phyloP scores from a whole-genome alignment of 2,888 invertebrate genomes.

The Vesta saturnalis region DNA sequence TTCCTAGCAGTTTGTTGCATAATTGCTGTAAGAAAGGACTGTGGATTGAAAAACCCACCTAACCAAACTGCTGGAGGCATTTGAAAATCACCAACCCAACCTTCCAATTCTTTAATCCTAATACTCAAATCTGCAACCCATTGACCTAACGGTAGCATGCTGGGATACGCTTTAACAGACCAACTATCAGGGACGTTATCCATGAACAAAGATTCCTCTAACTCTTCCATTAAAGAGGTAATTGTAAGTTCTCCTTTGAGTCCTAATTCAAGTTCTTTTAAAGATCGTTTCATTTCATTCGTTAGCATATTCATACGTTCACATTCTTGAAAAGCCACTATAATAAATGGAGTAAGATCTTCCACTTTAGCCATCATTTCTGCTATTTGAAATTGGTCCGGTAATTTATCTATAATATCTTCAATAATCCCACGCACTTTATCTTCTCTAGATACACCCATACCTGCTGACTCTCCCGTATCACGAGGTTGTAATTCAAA shows the following conservation, averaged over 20 bases:
- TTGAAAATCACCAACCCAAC: constrained; percentile 89
- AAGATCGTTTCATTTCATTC: constrained; percentile 80
- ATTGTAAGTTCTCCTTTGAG: constrained; percentile 94
- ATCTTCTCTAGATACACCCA: constrained; percentile 82
- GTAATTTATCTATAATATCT: constrained; percentile 88
- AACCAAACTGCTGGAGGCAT: constrained; percentile 92
- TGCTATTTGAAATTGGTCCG: constrained; percentile 85
- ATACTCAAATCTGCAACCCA: constrained; percentile 90
- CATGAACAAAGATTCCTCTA: constrained; percentile 87
- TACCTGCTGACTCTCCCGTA: constrained; percentile 75
- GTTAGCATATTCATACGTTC: constrained; percentile 93
- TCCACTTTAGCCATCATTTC: constrained; percentile 90
- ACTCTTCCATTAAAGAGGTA: constrained; percentile 89
- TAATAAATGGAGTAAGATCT: constrained; percentile 89
- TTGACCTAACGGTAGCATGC: constrained; percentile 79
- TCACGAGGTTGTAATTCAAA: constrained; percentile 93
- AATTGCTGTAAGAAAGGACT: constrained; percentile 95
- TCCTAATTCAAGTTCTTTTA: constrained; percentile 88
- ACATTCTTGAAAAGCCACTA: constrained; percentile 93
- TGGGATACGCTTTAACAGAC: constrained; percentile 90
- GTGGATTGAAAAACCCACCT: constrained; percentile 96
- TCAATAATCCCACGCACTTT: constrained; percentile 80
- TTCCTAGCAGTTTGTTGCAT: constrained; percentile 97
- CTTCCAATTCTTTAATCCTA: constrained; percentile 82
- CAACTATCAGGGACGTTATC: constrained; percentile 89